Conservation (phyloP, 1,140 invertebrate genomes). For the Ips nitidus region DNA sequence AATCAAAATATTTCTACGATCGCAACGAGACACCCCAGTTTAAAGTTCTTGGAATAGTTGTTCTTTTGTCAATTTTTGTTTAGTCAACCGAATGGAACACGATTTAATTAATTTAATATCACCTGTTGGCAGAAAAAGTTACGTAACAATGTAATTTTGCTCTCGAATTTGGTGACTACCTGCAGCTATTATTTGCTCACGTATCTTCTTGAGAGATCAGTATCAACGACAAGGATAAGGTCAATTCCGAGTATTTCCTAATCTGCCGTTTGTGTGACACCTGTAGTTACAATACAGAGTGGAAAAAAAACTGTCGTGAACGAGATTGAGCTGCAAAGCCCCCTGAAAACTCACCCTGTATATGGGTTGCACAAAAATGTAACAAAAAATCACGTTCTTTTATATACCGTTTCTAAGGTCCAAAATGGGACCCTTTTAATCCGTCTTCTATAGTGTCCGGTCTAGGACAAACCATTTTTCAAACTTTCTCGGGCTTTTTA, state of each 20-base stretch:
- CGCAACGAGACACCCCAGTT: slow-evolving; percentile 30
- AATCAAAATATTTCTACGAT: slow-evolving; percentile 40
- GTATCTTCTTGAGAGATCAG: neutral
- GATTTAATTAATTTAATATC: neutral
- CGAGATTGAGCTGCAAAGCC: neutral
- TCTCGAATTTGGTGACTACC: neutral
- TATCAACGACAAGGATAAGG: neutral
- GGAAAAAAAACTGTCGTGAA: neutral
- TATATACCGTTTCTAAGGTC: too few relatives aligned
- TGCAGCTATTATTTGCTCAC: neutral
- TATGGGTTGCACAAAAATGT: neutral
- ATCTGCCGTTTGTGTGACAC: neutral
- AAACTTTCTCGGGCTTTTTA: too few relatives aligned
- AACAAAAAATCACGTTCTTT: too few relatives aligned
- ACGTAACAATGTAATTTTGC: neutral
- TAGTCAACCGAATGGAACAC: neutral
- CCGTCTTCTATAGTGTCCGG: too few relatives aligned
- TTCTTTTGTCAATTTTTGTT: slow-evolving; percentile 30
- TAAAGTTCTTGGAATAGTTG: slow-evolving; percentile 29
- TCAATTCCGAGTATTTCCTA: slow-evolving; percentile 1
- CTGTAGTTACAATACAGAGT: neutral
- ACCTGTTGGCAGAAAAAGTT: slow-evolving; percentile 6
- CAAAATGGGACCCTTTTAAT: too few relatives aligned
- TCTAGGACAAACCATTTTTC: too few relatives aligned
- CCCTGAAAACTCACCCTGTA: neutral